Percentiles rank a stretch among this genome's conserved stretches.
Evolutionary conservation across 2,113 vertebrate genomes (phyloP).

Genomic region (Himantopus leucocephalus): DNA sequence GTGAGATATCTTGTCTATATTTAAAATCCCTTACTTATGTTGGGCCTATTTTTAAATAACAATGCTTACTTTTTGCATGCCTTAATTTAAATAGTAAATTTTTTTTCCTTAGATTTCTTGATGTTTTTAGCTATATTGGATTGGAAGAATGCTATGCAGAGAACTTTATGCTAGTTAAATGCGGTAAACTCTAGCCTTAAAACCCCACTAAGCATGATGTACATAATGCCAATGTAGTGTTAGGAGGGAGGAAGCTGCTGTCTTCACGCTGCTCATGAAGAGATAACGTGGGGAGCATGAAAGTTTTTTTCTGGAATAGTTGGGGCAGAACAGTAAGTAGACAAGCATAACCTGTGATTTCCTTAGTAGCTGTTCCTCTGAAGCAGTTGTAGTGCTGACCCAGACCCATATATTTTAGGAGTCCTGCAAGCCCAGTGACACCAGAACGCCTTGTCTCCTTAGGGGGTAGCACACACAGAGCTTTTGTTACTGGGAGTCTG

Average conservation of each 20-base stretch:
- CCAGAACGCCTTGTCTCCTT: fast-evolving
- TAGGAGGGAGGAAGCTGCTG: neutral
- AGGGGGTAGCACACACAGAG: neutral
- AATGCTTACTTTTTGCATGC: neutral
- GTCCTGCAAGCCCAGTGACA: neutral
- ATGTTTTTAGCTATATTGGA: neutral
- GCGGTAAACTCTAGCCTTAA: neutral
- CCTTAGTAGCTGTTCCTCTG: neutral
- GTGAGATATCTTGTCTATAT: neutral
- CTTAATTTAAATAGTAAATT: neutral
- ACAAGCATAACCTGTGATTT: neutral
- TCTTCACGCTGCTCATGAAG: neutral
- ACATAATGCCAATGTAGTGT: fast-evolving
- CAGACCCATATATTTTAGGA: neutral
- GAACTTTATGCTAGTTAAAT: neutral
- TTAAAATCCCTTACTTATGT: fast-evolving
- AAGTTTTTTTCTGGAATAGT: neutral
- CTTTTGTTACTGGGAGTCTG: neutral
- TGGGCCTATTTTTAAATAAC: neutral
- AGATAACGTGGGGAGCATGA: neutral
- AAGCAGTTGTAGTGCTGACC: neutral
- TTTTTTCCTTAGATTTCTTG: neutral
- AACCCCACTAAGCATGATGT: neutral
- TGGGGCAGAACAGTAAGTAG: neutral
- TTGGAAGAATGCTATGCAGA: neutral